A percentile compares a stretch with the other conserved stretches of the same genome.
Conservation (phyloP, 2,797 vertebrate genomes). For the Sebastes cheni region DNA sequence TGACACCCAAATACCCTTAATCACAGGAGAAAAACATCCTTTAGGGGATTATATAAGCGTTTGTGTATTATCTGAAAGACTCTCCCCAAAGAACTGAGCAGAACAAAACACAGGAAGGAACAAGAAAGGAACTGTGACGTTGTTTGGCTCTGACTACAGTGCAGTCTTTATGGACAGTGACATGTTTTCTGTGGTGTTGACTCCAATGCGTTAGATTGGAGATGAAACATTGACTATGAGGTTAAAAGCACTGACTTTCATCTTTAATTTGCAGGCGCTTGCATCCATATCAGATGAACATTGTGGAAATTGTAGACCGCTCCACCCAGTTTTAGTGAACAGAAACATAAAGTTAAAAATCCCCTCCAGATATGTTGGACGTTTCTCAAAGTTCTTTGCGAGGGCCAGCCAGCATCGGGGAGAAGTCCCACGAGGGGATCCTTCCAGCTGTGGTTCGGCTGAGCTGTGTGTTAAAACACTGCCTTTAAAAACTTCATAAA, state of each 20-base stretch:
- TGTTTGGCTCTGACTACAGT: neutral
- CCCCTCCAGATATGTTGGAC: neutral
- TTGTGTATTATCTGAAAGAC: neutral
- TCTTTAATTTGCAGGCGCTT: neutral
- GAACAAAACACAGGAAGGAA: conserved; percentile 11
- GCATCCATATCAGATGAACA: neutral
- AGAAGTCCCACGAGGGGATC: too few relatives aligned
- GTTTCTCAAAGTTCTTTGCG: neutral
- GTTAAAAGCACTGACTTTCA: neutral
- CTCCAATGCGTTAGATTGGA: neutral
- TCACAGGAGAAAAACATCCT: conserved; percentile 8
- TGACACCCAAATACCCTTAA: conserved; percentile 17
- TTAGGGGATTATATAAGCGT: conserved; percentile 11
- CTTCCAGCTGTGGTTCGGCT: too few relatives aligned
- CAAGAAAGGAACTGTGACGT: neutral
- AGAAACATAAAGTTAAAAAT: neutral
- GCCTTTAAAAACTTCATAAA: too few relatives aligned
- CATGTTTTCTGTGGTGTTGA: neutral
- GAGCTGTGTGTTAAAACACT: too few relatives aligned
- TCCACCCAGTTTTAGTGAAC: neutral
- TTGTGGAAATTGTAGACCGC: too few relatives aligned
- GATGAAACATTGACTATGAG: neutral
- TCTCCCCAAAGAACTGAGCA: neutral
- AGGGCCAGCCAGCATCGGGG: too few relatives aligned
- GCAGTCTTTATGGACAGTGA: neutral